These are phyloP conservation scores for Gastracanthus pulcherrimus DNA, from an alignment of 2,888 invertebrate genomes.

Conservation along the genomic window DNA sequence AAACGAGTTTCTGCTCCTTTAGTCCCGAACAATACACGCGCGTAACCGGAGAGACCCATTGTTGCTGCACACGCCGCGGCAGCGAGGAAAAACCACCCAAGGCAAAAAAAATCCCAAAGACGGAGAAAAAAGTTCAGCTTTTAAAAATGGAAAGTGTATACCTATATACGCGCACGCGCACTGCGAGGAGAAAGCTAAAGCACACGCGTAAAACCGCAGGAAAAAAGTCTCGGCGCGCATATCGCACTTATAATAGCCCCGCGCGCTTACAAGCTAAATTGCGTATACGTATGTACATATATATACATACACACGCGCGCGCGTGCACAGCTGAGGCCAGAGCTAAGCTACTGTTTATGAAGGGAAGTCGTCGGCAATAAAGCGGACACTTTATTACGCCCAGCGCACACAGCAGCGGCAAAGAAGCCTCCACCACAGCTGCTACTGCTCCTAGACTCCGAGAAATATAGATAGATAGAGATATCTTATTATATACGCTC, in stretches of 20 bases:
- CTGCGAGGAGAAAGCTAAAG: not conserved
- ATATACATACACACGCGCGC: not conserved
- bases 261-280: not conserved
- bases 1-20: not conserved
- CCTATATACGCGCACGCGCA: not conserved
- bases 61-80: not conserved
- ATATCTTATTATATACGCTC: conserved; percentile 2
- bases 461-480: conserved; percentile 33
- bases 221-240: not conserved
- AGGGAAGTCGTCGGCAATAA: conserved; percentile 32
- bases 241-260: conserved; percentile 17
- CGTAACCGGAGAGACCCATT: not conserved
- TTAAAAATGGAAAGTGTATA: conserved; percentile 6
- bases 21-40: not conserved
- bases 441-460: not conserved
- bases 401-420: not conserved
- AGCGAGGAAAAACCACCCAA: no score
- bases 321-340: not conserved
- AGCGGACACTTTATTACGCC: conserved; percentile 28
- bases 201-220: no score
- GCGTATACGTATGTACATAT: not conserved
- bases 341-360: conserved; percentile 35
- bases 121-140: not conserved
- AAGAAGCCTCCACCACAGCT: not conserved
- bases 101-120: no score